Base-by-base conservation (phyloP, 2,797 vertebrate genomes). In the Novumbra hubbsi region DNA sequence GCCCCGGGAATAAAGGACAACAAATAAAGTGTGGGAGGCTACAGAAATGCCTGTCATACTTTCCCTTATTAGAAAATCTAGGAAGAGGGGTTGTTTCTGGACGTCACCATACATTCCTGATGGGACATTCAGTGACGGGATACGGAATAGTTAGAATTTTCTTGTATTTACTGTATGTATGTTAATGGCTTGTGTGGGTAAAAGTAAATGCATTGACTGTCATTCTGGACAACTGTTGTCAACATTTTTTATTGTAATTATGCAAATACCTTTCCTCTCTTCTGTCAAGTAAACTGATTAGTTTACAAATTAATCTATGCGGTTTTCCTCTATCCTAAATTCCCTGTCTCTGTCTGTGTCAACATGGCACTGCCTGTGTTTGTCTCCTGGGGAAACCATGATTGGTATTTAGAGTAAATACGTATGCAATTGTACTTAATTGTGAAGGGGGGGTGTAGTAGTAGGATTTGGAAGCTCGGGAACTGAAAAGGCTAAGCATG, bases 21-120 rank as follows among this genome's bases (percentile, higher is more conserved):
- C 91, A 94, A 93, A 94, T 88, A 93, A 90, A 93, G 88, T 88
- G 87, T 91, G 90, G 92, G 91, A 91, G 89, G 92, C 87, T 80
- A 82, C 34, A 3, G 65, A 80, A 85, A 91, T 91, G 88, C 88
- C 89, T 87, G 81, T 90, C 89, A 92, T 93, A 84, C 81, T 90
- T 91, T 88, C 82, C 81, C 77, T 84, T 83, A 80, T 88, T 90
- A 81, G 80, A 88, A 83, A 84, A 84, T 75, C 73, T 74, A 86
- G 83, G 78, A 81, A 74, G 84, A 82, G 55, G 41, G 28, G 74
- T 73, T 85, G 76, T 81, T 88, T 85, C 86, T 84, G 73, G 73
- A 79, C 75, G 81, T 87, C 79, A 80, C 76, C 71, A 69, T 88
- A 85, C 83, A 80, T 89, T 88, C 81, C 79, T 78, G 74, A 67